phyloP scores from a whole-genome alignment of 2,888 invertebrate species.

The Lasioglossum lativentre region DNA sequence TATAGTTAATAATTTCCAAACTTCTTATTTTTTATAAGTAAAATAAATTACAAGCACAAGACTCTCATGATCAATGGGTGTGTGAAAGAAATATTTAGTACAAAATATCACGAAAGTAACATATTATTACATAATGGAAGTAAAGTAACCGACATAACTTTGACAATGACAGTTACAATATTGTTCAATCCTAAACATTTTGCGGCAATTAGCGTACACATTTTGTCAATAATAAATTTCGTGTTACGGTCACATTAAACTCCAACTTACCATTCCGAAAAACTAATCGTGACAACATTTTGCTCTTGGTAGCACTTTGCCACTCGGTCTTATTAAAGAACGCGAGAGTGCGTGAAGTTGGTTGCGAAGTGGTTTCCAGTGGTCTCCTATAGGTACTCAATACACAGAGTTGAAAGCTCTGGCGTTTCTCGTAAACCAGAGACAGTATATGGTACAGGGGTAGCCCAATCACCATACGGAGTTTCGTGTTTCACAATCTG shows the following conservation, averaged over 20 bases:
- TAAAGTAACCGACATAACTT: conserved; percentile 49
- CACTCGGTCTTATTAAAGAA: background rate
- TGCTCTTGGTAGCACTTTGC: conserved; percentile 42
- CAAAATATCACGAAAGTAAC: conserved; percentile 33
- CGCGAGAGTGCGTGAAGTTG: conserved; percentile 33
- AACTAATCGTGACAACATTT: conserved; percentile 81
- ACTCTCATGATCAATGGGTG: background rate
- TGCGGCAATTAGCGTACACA: background rate
- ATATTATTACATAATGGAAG: conserved; percentile 75
- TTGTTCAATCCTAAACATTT: background rate
- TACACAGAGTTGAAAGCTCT: background rate
- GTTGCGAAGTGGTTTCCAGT: background rate
- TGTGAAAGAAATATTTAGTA: background rate
- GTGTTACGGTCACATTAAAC: conserved; percentile 16
- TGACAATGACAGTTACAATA: conserved; percentile 28
- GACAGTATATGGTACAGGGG: too few relatives aligned
- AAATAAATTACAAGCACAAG: background rate
- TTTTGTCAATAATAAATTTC: conserved; percentile 6
- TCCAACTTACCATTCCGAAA: conserved; percentile 77
- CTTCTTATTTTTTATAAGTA: background rate
- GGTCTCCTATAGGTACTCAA: background rate
- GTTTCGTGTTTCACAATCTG: too few relatives aligned
- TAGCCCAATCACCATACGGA: too few relatives aligned
- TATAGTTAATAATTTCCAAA: background rate
- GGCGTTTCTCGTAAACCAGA: background rate